A percentile compares a stretch with the other conserved stretches of the same genome.
Evolutionary conservation across 2,888 invertebrate genomes (phyloP).

Genomic region (Chironomus riparius): DNA sequence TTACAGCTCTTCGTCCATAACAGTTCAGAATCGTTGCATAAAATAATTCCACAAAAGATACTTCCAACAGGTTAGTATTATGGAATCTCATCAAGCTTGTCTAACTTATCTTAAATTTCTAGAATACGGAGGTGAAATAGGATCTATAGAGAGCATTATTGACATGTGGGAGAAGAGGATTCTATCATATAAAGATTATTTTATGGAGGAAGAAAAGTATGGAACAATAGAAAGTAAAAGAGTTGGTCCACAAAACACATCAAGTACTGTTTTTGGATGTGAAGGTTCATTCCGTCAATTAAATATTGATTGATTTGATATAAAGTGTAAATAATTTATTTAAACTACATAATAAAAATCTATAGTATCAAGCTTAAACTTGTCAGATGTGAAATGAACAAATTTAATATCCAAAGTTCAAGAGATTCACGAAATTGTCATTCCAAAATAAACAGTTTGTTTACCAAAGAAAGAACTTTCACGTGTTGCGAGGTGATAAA

Average conservation of each 20-base stretch:
- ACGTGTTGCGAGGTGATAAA: no score
- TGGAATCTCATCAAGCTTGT: constrained; percentile 43
- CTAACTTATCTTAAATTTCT: constrained; percentile 40
- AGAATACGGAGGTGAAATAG: constrained; percentile 52
- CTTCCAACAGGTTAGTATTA: constrained; percentile 44
- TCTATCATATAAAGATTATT: constrained; percentile 36
- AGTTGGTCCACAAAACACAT: constrained; percentile 32
- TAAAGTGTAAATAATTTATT: no score
- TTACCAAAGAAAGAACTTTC: no score
- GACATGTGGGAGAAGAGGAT: constrained; percentile 38
- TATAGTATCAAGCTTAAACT: no score
- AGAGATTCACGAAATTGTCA: no score
- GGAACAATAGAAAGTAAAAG: constrained; percentile 37
- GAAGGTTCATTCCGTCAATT: constrained; percentile 39
- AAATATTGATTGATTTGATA: constrained; percentile 36
- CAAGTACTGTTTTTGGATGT: constrained; percentile 35
- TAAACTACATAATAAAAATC: no score
- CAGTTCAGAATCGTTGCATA: constrained; percentile 48
- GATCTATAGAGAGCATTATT: constrained; percentile 41
- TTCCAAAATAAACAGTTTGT: no score
- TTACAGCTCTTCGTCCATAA: constrained; percentile 39
- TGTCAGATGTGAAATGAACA: no score
- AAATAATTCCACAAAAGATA: constrained; percentile 48
- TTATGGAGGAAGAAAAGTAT: constrained; percentile 35
- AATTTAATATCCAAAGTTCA: no score